phyloP scores from a whole-genome alignment of 2,113 vertebrate genomes.

The Urocolius indicus region DNA sequence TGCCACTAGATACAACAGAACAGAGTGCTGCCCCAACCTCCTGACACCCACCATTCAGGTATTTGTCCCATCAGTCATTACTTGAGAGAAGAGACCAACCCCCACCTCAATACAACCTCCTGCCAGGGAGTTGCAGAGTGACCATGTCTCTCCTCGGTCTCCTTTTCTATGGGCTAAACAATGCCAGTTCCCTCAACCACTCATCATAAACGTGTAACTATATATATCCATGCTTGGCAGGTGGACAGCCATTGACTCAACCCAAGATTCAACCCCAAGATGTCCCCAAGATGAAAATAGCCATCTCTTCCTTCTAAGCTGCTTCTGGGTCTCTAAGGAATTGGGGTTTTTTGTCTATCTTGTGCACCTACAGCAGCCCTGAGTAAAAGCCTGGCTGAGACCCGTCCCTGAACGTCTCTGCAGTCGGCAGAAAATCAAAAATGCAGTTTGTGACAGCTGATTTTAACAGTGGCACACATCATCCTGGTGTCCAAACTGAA shows the following conservation, averaged over 20 bases:
- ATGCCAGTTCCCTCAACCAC: too few species aligned
- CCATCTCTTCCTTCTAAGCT: background rate
- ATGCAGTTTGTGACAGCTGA: background rate
- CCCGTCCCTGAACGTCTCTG: too few species aligned
- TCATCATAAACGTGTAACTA: too few species aligned
- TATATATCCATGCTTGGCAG: background rate
- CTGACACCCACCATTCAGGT: too few species aligned
- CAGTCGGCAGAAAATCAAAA: background rate
- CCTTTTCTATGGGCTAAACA: too few species aligned
- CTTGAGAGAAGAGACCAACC: too few species aligned
- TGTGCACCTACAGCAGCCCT: accelerated
- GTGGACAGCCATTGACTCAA: background rate
- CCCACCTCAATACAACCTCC: too few species aligned
- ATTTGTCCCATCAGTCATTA: too few species aligned
- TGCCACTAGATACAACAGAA: too few species aligned
- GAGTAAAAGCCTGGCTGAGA: background rate
- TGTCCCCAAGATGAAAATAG: background rate
- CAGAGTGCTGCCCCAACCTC: too few species aligned
- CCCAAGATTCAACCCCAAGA: background rate
- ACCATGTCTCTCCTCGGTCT: too few species aligned
- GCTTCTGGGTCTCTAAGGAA: background rate
- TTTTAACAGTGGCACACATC: background rate
- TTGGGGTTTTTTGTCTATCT: accelerated
- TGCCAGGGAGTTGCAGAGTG: too few species aligned
- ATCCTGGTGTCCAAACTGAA: accelerated